These are phyloP conservation scores for Phrixothrix hirtus DNA, from an alignment of 2,888 invertebrate genomes.

Conservation along the genomic window DNA sequence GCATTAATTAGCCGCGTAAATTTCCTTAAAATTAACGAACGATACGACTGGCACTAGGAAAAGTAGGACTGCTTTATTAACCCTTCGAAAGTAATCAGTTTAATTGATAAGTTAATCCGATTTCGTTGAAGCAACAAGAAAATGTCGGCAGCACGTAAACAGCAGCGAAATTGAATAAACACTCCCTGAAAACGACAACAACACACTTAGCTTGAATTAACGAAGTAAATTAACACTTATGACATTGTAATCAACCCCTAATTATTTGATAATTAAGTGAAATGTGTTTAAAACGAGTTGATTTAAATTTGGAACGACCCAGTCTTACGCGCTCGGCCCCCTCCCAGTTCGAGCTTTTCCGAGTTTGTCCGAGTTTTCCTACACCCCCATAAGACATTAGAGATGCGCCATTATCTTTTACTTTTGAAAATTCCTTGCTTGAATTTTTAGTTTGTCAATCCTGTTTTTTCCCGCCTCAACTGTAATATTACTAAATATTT, in stretches of 20 bases:
- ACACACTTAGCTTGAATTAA: conserved; percentile 42
- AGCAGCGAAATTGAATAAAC: conserved; percentile 31
- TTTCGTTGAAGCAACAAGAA: conserved; percentile 29
- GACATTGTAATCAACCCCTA: conserved; percentile 45
- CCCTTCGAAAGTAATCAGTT: conserved; percentile 19
- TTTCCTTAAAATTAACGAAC: conserved; percentile 1
- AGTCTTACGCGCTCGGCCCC: conserved; percentile 48
- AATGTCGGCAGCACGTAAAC: conserved; percentile 32
- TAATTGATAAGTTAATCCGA: conserved; percentile 22
- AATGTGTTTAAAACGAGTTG: conserved; percentile 50
- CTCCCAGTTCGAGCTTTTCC: conserved; percentile 45
- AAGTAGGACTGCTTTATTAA: conserved; percentile 1
- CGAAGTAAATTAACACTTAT: conserved; percentile 43
- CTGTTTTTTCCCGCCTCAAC: neutral
- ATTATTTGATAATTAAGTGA: conserved; percentile 51
- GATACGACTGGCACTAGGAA: neutral
- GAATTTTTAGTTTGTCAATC: conserved; percentile 1
- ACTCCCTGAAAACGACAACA: conserved; percentile 32
- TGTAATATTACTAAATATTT: too few species aligned
- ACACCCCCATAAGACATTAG: conserved; percentile 26
- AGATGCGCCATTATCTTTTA: conserved; percentile 28
- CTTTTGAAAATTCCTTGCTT: neutral
- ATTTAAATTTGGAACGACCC: conserved; percentile 53
- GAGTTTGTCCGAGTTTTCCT: conserved; percentile 38
- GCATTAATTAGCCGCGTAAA: conserved; percentile 16